Evolutionary conservation across 92 coral and sea anemone genomes (phyloP).

Genomic region (Metridium senile): DNA sequence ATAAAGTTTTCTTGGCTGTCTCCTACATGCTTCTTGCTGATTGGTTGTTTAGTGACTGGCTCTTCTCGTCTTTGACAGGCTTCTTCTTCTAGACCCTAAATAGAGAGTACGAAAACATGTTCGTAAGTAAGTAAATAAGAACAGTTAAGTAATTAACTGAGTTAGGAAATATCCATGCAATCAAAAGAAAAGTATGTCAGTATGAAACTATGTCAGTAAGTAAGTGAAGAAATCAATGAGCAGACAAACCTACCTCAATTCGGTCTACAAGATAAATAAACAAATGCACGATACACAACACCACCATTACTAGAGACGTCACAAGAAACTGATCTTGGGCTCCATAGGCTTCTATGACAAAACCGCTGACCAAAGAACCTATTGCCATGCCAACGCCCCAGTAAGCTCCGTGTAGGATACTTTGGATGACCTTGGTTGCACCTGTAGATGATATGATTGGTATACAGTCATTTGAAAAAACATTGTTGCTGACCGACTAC

Average conservation of each 20-base stretch:
- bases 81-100: conserved; percentile 52
- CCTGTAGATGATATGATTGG: conserved; percentile 28
- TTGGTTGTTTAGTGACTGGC: background rate
- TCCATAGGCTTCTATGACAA: conserved; percentile 56
- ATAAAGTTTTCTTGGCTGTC: conserved; percentile 47
- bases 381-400: conserved; percentile 92
- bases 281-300: conserved; percentile 55
- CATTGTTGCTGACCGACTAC: too few relatives aligned
- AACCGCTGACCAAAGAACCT: conserved; percentile 84
- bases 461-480: background rate
- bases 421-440: conserved; percentile 67
- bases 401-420: conserved; percentile 82
- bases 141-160: too few relatives aligned
- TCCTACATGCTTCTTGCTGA: conserved; percentile 11
- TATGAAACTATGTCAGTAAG: background rate
- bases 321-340: conserved; percentile 63
- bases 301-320: conserved; percentile 50
- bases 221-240: background rate
- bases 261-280: conserved; percentile 58
- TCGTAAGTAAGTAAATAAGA: background rate
- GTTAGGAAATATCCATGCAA: too few relatives aligned
- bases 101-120: background rate
- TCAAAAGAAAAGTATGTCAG: background rate
- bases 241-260: conserved; percentile 24
- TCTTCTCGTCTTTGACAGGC: conserved; percentile 42